Conservation (phyloP, 2,113 vertebrate genomes). For the Sinosuthora webbiana region DNA sequence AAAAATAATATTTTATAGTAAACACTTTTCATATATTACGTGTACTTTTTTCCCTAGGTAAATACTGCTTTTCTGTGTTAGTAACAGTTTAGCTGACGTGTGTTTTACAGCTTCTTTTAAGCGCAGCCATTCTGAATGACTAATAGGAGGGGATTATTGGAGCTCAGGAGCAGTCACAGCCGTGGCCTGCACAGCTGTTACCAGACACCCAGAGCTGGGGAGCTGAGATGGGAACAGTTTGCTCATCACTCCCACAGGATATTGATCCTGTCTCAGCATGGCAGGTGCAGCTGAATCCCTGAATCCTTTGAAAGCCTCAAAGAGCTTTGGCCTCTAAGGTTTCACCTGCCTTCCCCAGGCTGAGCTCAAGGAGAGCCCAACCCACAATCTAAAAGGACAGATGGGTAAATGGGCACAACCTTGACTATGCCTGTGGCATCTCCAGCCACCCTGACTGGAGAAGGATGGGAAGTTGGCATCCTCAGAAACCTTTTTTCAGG, state of each 20-base stretch:
- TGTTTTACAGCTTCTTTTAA: slow-evolving; percentile 55
- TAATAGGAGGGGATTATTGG: background rate
- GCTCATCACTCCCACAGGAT: background rate
- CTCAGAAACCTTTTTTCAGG: background rate
- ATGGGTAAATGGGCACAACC: background rate
- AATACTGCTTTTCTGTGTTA: background rate
- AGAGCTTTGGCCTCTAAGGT: background rate
- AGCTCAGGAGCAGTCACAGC: background rate
- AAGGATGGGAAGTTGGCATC: background rate
- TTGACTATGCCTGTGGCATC: background rate
- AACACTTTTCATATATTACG: background rate
- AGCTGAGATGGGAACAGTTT: background rate
- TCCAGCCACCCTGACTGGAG: background rate
- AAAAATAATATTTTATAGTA: background rate
- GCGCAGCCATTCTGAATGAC: background rate
- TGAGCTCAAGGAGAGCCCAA: background rate
- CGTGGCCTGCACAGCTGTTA: background rate
- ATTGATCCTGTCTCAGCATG: background rate
- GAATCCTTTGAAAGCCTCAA: background rate
- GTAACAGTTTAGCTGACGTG: slow-evolving; percentile 22
- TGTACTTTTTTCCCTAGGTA: background rate
- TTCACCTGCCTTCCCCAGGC: background rate
- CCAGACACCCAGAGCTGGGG: background rate
- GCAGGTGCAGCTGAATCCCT: background rate
- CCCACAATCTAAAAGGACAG: background rate